Base-by-base conservation (phyloP, 2,888 invertebrate genomes). In the Zaprionus bogoriensis region DNA sequence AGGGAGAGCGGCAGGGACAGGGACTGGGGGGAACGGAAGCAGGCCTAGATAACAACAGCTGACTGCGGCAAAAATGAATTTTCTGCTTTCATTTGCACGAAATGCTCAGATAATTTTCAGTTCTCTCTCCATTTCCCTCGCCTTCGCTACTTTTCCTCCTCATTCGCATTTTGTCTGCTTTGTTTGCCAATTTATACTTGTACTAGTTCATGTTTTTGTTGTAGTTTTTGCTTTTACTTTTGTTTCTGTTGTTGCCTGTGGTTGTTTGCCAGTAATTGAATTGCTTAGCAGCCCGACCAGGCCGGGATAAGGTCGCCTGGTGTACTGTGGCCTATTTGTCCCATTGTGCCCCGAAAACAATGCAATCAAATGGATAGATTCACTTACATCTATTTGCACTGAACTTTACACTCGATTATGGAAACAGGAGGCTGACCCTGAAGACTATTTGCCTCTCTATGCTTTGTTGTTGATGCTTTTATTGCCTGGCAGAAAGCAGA, bases 41-140 rank as follows among this genome's bases (percentile, higher is more conserved):
- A 63, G 59, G 64, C 52, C 50, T 57, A 83, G 80, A 80, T 75
- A 82, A 53, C 62, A 81, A 74, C 77, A 61, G 80, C 77, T 77
- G 79, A 83, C 80, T 80, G 79, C 83, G 79, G 79, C 80, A 80
- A 75, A 77, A 80, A 75, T 73, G 66, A 64, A 73, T 82, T 74
- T 78, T 75, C 65, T 61, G 77, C 77, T 65, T 72, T 51, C 74
- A 67, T 79, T 82, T 78, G 75, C 83, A 83, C 84, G 80, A 74
- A 81, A 75, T 65, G 65, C 36, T 30, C 62, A 75, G 73, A 83
- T 77, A 77, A 80, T 80, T 80, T 75, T 73, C 65, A 62, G 65
- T 67, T 61, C 55, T 45, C 30, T 45, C 12, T 9, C 10, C 22
- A 25, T 30, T 28, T 67, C 47, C 50, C 42, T 61, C 65, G n/a